phyloP scores from a whole-genome alignment of 1,140 invertebrate genomes.

The Drosophila sulfurigaster region DNA sequence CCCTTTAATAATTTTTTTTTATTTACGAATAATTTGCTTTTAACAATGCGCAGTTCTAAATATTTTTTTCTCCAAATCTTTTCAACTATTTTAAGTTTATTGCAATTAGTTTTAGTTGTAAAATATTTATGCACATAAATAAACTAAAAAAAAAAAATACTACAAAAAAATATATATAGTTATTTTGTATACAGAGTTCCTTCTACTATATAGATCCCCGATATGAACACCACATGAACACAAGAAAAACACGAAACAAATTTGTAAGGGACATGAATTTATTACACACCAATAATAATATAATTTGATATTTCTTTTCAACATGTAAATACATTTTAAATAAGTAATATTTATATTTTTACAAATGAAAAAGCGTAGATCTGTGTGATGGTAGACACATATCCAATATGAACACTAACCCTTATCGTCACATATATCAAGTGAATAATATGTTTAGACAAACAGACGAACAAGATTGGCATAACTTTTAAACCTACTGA shows the following conservation, averaged over 20 bases:
- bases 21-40: constrained; percentile 31
- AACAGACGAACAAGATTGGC: too few species aligned
- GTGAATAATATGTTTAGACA: too few species aligned
- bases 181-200: constrained; percentile 5
- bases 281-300: background rate
- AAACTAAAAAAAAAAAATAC: constrained; percentile 72
- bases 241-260: background rate
- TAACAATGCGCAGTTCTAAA: constrained; percentile 56
- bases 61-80: constrained; percentile 18
- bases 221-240: constrained; percentile 1
- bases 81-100: constrained; percentile 70
- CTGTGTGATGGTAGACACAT: too few species aligned
- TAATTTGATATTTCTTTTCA: background rate
- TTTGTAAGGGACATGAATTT: background rate
- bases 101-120: constrained; percentile 73
- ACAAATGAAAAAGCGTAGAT: too few species aligned
- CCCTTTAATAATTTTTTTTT: constrained; percentile 16
- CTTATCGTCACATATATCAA: too few species aligned
- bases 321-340: background rate
- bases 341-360: background rate
- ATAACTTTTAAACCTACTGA: too few species aligned
- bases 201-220: constrained; percentile 1
- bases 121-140: constrained; percentile 82
- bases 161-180: background rate
- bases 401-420: too few species aligned